Evolutionary conservation across 2,113 vertebrate species (phyloP).

Genomic region (Ammodytes marinus): DNA sequence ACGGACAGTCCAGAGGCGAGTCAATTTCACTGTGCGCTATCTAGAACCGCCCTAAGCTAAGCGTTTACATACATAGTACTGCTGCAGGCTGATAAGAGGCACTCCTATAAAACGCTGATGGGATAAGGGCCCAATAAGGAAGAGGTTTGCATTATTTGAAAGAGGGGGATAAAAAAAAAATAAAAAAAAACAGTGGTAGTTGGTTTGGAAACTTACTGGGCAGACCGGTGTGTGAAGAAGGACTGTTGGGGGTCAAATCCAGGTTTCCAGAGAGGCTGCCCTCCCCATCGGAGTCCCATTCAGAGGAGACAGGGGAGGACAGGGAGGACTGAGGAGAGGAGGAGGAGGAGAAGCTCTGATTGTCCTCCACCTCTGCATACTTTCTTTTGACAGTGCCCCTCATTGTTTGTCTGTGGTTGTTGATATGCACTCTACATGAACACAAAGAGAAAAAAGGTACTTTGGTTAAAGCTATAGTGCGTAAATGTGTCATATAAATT

Average conservation of each 20-base stretch:
- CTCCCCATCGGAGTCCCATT: slow-evolving; percentile 89
- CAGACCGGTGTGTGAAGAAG: slow-evolving; percentile 69
- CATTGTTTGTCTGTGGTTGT: slow-evolving; percentile 83
- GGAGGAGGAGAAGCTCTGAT: slow-evolving; percentile 85
- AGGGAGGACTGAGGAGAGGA: slow-evolving; percentile 84
- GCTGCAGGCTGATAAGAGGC: slow-evolving; percentile 75
- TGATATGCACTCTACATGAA: slow-evolving; percentile 77
- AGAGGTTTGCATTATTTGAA: slow-evolving; percentile 73
- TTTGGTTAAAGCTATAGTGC: background rate
- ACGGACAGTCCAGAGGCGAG: slow-evolving; percentile 24
- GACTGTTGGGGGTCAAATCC: slow-evolving; percentile 64
- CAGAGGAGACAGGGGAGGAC: slow-evolving; percentile 82
- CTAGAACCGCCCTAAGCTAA: slow-evolving; percentile 45
- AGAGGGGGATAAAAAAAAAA: background rate
- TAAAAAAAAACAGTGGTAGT: background rate
- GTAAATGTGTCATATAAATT: too few relatives aligned
- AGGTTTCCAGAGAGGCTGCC: slow-evolving; percentile 61
- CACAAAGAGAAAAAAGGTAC: slow-evolving; percentile 26
- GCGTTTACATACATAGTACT: slow-evolving; percentile 64
- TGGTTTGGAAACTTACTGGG: slow-evolving; percentile 86
- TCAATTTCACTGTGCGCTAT: slow-evolving; percentile 49
- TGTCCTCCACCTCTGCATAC: slow-evolving; percentile 89
- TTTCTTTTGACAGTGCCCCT: slow-evolving; percentile 91
- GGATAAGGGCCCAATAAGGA: slow-evolving; percentile 55
- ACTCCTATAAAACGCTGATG: slow-evolving; percentile 65